Conservation (phyloP, 2,888 invertebrate species). For the Caenorhabditis auriculariae region DNA sequence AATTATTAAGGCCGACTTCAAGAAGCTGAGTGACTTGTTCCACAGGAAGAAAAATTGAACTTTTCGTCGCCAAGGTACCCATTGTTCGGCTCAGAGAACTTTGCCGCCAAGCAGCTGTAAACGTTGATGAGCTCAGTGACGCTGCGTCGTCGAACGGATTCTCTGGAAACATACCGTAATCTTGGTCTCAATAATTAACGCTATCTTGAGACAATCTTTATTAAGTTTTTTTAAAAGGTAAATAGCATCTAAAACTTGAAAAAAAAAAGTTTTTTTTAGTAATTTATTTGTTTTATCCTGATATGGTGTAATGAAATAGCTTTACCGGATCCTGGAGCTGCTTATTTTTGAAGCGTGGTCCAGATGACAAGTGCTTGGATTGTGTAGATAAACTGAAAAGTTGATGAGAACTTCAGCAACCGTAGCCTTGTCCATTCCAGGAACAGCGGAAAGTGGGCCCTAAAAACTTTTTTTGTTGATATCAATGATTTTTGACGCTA, state of each 20-base stretch:
- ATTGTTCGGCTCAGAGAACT: constrained; percentile 3
- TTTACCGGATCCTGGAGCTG: constrained; percentile 41
- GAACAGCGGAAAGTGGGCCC: constrained; percentile 54
- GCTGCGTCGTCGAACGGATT: constrained; percentile 5
- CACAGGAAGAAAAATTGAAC: neutral
- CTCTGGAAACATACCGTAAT: constrained; percentile 2
- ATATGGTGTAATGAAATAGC: neutral
- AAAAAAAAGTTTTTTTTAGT: too few relatives aligned
- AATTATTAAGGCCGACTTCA: constrained; percentile 4
- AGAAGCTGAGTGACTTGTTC: constrained; percentile 7
- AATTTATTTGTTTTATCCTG: too few relatives aligned
- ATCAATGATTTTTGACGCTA: neutral
- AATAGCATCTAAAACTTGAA: too few relatives aligned
- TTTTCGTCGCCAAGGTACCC: constrained; percentile 7
- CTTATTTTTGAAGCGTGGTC: constrained; percentile 51
- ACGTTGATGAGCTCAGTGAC: constrained; percentile 4
- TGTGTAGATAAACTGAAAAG: constrained; percentile 48
- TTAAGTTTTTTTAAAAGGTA: too few relatives aligned
- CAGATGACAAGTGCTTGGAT: constrained; percentile 48
- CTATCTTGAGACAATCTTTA: too few relatives aligned
- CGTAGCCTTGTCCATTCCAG: constrained; percentile 49
- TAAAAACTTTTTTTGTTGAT: constrained; percentile 9
- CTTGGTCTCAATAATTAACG: too few relatives aligned
- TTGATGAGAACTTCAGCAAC: constrained; percentile 30
- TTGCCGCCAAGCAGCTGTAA: neutral